These are phyloP conservation scores for Philereme vetulata DNA, from an alignment of 2,888 invertebrate species.

Conservation along the genomic window DNA sequence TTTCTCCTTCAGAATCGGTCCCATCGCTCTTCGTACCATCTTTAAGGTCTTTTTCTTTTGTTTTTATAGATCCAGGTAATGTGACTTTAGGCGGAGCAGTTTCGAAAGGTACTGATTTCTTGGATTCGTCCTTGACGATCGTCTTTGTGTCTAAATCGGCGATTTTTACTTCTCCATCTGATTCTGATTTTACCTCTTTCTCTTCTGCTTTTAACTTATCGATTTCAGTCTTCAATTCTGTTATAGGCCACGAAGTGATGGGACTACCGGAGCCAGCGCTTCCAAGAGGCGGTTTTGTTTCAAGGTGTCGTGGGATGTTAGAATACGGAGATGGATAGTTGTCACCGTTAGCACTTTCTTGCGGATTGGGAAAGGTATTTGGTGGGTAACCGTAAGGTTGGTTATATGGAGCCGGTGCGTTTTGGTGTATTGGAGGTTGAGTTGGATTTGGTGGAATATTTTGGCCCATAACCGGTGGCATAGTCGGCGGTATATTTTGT, in stretches of 20 bases:
- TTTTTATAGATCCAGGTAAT: slow-evolving; percentile 44
- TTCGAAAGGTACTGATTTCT: slow-evolving; percentile 46
- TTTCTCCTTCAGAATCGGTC: slow-evolving; percentile 68
- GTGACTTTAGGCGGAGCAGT: slow-evolving; percentile 43
- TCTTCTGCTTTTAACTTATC: slow-evolving; percentile 75
- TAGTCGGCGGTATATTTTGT: slow-evolving; percentile 34
- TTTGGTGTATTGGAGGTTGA: slow-evolving; percentile 49
- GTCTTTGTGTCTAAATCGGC: slow-evolving; percentile 79
- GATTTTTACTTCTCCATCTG: slow-evolving; percentile 80
- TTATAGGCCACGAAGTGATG: slow-evolving; percentile 72
- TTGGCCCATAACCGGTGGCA: slow-evolving; percentile 50
- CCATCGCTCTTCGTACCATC: slow-evolving; percentile 55
- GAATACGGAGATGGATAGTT: slow-evolving; percentile 62
- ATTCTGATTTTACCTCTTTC: slow-evolving; percentile 80
- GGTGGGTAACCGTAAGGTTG: slow-evolving; percentile 60
- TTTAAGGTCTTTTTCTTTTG: slow-evolving; percentile 51
- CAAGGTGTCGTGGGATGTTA: slow-evolving; percentile 61
- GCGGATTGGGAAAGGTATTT: slow-evolving; percentile 57
- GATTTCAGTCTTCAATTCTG: slow-evolving; percentile 73
- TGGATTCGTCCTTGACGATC: slow-evolving; percentile 72
- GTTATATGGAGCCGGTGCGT: slow-evolving; percentile 50
- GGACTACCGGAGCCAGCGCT: slow-evolving; percentile 71
- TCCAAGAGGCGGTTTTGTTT: slow-evolving; percentile 71
- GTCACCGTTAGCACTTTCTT: slow-evolving; percentile 51
- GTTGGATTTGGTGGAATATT: slow-evolving; percentile 22